Conservation (phyloP, 2,113 vertebrate species). For the Scolopax mira region DNA sequence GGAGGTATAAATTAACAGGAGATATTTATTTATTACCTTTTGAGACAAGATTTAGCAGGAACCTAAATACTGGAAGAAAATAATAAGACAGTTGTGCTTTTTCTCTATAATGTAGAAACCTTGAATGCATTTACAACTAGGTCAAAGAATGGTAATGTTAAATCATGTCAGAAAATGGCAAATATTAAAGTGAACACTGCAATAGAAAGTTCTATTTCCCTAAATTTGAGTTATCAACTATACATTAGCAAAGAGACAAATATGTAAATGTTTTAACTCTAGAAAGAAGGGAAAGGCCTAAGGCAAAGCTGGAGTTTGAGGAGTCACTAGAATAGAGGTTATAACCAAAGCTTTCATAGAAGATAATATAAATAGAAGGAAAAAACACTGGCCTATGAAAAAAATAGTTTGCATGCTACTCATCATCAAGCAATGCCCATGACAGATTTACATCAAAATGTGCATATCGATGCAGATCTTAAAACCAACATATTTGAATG, state of each 20-base stretch:
- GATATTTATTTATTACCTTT: neutral
- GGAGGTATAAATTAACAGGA: neutral
- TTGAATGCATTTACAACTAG: neutral
- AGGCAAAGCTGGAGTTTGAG: neutral
- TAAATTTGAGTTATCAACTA: neutral
- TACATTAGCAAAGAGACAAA: neutral
- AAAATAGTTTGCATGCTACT: neutral
- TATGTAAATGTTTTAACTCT: neutral
- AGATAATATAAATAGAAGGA: neutral
- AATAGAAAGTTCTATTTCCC: neutral
- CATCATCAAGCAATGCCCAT: neutral
- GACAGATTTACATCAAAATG: neutral
- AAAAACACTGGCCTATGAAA: neutral
- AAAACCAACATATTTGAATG: neutral
- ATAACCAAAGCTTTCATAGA: neutral
- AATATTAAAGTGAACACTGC: neutral
- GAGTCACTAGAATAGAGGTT: neutral
- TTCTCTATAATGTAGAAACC: neutral
- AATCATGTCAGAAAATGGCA: neutral
- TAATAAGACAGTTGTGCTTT: neutral
- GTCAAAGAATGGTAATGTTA: neutral
- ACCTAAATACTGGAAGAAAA: neutral
- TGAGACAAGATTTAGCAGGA: neutral
- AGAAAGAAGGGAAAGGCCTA: neutral
- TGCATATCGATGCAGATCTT: neutral